Conservation (phyloP, 1,140 invertebrate species). For the Anastrepha obliqua region DNA sequence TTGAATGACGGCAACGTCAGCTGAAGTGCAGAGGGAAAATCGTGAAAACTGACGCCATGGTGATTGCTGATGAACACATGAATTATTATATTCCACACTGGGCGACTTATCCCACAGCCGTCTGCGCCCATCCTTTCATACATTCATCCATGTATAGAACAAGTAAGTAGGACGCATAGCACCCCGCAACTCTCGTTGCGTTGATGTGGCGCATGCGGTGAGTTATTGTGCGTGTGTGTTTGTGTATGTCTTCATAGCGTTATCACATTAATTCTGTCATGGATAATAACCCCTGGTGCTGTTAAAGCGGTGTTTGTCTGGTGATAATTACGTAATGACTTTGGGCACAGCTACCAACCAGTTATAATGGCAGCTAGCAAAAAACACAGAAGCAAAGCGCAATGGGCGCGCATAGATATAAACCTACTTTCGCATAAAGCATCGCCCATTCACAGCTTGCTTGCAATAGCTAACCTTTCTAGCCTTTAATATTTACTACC, state of each 20-base stretch:
- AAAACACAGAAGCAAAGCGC: too few relatives aligned
- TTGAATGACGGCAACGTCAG: slow-evolving; percentile 16
- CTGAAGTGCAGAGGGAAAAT: background rate
- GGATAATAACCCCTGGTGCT: slow-evolving; percentile 17
- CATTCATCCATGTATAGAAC: too few relatives aligned
- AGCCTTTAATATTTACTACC: background rate
- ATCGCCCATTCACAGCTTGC: background rate
- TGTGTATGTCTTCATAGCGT: background rate
- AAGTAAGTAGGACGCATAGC: background rate
- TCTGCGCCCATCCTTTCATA: background rate
- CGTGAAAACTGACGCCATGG: background rate
- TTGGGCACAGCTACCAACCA: too few relatives aligned
- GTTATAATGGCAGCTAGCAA: background rate
- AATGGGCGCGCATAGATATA: background rate
- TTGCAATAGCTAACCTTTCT: background rate
- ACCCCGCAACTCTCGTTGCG: background rate
- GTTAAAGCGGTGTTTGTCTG: slow-evolving; percentile 9
- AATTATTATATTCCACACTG: background rate
- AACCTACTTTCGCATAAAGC: background rate
- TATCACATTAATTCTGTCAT: background rate
- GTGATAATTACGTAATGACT: slow-evolving; percentile 23
- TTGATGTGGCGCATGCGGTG: background rate
- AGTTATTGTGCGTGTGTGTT: background rate
- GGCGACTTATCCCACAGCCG: background rate
- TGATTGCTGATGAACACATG: slow-evolving; percentile 11